Evolutionary conservation across 2,888 invertebrate species (phyloP), one percentile per base, ranked within the genome.

Genomic region (Amiota communis): DNA sequence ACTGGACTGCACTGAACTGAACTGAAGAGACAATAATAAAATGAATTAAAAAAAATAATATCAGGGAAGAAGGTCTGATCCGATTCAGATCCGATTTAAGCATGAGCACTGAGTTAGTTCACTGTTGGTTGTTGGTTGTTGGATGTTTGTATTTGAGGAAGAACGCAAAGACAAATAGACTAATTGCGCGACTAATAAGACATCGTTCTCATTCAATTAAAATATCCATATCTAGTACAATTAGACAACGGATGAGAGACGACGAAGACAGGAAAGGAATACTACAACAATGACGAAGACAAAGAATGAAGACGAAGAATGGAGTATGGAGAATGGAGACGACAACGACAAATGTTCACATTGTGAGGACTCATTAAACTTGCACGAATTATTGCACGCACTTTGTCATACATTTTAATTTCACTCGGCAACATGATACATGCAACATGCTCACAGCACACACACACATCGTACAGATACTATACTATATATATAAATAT

Each of bases 361-460:
- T 83, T 82, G 82, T 78, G 76, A 75, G 76, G 83, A 81, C 84
- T 84, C 85, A 84, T 84, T 85, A 84, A 84, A 84, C 83, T 87
- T 86, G 87, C 82, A 87, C 85, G 88, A 86, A 88, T 87, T 88
- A 87, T 86, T 88, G 87, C 87, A 87, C 88, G 87, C 87, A 88
- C 87, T 86, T 87, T 87, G 87, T 87, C 87, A 86, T 87, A 87
- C 88, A 87, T 87, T 88, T 88, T 87, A 88, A 88, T 87, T 87
- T 87, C 87, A 85, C 80, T 84, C 72, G 67, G 65, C 70, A 65
- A 71, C 73, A 65, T 56, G 63, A 61, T 56, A 51, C 67, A 46
- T 20, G 17, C 63, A 36, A 70, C 64, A 56, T n/a, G 70, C 72
- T 48, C 63, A 59, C 71, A 64, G 49, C 48, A 70, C 65, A 64